Percentiles rank a stretch among this genome's conserved stretches.
phyloP scores from a whole-genome alignment of 2,888 invertebrate genomes.

The Oligia latruncula region DNA sequence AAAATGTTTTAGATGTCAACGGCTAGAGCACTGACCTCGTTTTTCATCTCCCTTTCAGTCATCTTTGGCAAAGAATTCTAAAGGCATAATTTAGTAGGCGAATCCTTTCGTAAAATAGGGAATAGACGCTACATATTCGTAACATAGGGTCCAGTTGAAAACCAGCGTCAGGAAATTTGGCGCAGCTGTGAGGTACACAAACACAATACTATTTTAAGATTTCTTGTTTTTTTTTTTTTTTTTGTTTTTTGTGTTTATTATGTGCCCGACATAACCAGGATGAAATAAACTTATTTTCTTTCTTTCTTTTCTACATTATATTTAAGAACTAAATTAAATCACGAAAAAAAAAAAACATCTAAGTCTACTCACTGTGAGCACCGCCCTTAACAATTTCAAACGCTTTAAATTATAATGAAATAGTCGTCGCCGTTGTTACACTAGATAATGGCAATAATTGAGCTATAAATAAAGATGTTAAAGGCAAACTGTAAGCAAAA shows the following conservation, averaged over 20 bases:
- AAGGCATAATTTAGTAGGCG: too few species aligned
- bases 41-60: conserved; percentile 1
- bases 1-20: conserved; percentile 3
- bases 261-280: too few species aligned
- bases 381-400: conserved; percentile 49
- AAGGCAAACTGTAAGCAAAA: conserved; percentile 41
- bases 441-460: conserved; percentile 63
- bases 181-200: too few species aligned
- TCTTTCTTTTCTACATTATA: background rate
- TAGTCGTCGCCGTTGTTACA: conserved; percentile 46
- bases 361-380: conserved; percentile 2
- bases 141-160: too few species aligned
- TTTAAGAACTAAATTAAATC: background rate
- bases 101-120: background rate
- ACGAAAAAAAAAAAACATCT: background rate
- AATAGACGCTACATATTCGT: background rate
- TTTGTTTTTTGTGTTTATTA: too few species aligned
- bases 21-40: conserved; percentile 32
- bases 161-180: too few species aligned
- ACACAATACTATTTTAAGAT: too few species aligned
- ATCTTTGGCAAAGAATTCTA: conserved; percentile 1
- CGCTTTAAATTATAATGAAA: conserved; percentile 61
- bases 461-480: conserved; percentile 64
- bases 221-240: background rate
- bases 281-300: too few species aligned